A percentile compares a stretch with the other conserved stretches of the same genome.
Evolutionary conservation across 2,113 vertebrate species (phyloP).

Genomic region (Turdus rufiventris): DNA sequence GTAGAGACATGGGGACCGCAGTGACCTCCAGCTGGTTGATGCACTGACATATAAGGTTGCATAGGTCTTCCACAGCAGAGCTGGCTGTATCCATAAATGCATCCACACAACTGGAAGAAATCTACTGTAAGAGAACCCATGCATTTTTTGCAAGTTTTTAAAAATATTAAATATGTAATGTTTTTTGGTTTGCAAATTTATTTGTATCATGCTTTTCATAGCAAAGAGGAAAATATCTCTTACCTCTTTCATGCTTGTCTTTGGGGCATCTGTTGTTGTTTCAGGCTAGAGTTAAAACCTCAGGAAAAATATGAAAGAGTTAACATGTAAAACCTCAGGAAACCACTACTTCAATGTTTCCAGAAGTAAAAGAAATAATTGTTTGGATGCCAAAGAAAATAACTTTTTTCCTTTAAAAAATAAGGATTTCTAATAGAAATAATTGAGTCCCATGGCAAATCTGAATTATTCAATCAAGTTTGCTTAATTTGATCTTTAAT

Average conservation of each 20-base stretch:
- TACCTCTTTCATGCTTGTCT: background rate
- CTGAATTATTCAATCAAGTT: conserved; percentile 51
- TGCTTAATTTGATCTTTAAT: conserved; percentile 53
- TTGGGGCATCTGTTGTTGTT: background rate
- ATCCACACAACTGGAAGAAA: background rate
- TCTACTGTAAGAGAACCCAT: background rate
- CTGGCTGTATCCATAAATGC: background rate
- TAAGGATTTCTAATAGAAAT: conserved; percentile 54
- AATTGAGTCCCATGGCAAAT: conserved; percentile 60
- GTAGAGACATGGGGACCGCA: background rate
- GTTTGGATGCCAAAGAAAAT: conserved; percentile 55
- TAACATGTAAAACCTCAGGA: conserved; percentile 28
- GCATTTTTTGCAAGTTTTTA: background rate
- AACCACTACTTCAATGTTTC: conserved; percentile 47
- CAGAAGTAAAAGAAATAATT: conserved; percentile 55
- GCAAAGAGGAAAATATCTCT: background rate
- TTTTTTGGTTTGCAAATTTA: background rate
- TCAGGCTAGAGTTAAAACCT: background rate
- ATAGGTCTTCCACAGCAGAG: background rate
- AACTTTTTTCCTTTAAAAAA: conserved; percentile 34
- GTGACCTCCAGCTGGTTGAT: background rate
- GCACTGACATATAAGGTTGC: fast-evolving
- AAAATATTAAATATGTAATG: background rate
- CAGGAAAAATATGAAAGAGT: conserved; percentile 5
- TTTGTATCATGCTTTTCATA: background rate